Base-by-base conservation (phyloP, 2,888 invertebrate species). In the Dorcus parallelipipedus region DNA sequence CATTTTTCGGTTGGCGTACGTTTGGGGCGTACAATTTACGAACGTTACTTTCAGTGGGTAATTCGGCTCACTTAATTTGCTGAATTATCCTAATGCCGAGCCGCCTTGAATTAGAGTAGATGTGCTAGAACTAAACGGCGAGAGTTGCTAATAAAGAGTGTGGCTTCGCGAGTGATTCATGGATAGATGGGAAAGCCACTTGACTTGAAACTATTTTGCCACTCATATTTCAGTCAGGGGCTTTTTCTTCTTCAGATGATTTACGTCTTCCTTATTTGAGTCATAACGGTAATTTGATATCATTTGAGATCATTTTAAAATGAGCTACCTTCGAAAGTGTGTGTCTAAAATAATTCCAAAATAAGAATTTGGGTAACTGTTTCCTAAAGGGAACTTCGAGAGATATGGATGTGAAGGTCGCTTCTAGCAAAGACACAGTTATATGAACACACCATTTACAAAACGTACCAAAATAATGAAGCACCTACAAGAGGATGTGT, bases 21-120 rank as follows among this genome's bases (percentile, higher is more conserved):
- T 49, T 14, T 43, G 49, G 59, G 59, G 59, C 56, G 59, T 62
- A 61, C 64, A 65, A 65, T 64, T 65, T 64, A 63, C 63, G 61
- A 59, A 48, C 49, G 58, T 59, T 51, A 56, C 49, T 47, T 48
- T 53, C 53, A 55, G 57, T 33, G 52, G 56, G 54, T 55, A 64
- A 60, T 60, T 62, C 49, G 39, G 49, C 49, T 49, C 60, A 58
- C 62, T 64, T 62, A 59, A 59, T 64, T 64, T 58, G 42, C 50
- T 20, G 59, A 59, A 60, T 60, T 58, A 62, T 60, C 42, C 45
- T 45, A 14, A 33, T 20, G 45, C 23, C 14, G 1, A 14, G 14
- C 14, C 20, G 20, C 20, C 23, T 20, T 9, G 23, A 23, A 45
- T 10, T 20, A 45, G 14, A 14, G 23, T 45, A 23, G 23, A 20